phyloP scores from a whole-genome alignment of 2,113 vertebrate species.

The Jaculus jaculus region DNA sequence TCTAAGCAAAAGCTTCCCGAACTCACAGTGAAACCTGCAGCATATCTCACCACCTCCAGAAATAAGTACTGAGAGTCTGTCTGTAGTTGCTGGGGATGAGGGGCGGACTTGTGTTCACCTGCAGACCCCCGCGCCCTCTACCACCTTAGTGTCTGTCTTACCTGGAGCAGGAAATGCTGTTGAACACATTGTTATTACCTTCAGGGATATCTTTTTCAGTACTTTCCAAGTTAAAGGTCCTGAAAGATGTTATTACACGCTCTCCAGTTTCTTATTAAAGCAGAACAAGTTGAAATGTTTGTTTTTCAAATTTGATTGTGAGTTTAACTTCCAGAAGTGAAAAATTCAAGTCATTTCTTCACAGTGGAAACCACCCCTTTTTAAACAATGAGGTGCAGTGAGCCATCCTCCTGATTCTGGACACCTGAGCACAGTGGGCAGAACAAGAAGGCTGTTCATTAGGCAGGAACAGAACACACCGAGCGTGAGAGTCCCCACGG shows the following conservation, averaged over 20 bases:
- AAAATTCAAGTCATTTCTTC: conserved; percentile 31
- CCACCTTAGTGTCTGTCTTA: not conserved
- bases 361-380: conserved; percentile 72
- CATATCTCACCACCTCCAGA: not conserved
- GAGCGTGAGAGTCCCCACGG: not conserved
- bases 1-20: not conserved
- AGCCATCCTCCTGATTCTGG: not conserved
- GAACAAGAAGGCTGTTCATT: conserved; percentile 61
- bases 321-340: not conserved
- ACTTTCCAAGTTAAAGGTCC: conserved; percentile 14
- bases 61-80: not conserved
- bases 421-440: not conserved
- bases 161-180: not conserved
- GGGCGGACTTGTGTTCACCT: rapidly evolving
- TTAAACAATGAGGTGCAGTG: conserved; percentile 48
- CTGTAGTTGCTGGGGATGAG: not conserved
- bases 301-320: not conserved
- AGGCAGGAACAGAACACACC: not conserved
- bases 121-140: not conserved
- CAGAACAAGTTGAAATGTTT: conserved; percentile 36
- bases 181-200: not conserved
- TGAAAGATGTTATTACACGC: conserved; percentile 44
- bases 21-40: not conserved
- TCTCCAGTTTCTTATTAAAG: not conserved
- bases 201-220: not conserved